Conservation (phyloP, 2,113 vertebrate genomes). For the Odocoileus virginianus region DNA sequence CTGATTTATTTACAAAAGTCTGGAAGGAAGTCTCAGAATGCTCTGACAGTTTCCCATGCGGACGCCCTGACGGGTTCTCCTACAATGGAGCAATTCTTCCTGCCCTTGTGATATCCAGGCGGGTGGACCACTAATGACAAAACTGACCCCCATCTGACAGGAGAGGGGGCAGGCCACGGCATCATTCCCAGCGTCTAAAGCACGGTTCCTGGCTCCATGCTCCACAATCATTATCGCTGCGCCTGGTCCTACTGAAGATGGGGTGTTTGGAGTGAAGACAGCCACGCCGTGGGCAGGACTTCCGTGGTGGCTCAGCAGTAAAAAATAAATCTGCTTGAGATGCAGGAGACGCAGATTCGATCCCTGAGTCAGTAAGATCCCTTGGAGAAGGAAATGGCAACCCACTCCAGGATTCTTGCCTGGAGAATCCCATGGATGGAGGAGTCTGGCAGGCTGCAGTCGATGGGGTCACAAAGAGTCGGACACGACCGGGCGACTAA, state of each 20-base stretch:
- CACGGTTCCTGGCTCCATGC: rapidly evolving
- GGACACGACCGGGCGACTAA: rapidly evolving
- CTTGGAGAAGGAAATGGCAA: not conserved
- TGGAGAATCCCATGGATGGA: not conserved
- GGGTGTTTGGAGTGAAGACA: no score
- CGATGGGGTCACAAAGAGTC: not conserved
- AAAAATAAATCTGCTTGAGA: not conserved
- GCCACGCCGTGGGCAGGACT: rapidly evolving
- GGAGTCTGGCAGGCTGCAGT: not conserved
- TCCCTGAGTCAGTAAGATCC: not conserved
- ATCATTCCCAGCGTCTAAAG: not conserved
- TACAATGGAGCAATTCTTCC: constrained; percentile 63
- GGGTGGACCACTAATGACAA: constrained; percentile 43
- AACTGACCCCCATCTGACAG: constrained; percentile 21
- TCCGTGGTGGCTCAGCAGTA: rapidly evolving
- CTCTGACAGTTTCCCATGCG: constrained; percentile 58
- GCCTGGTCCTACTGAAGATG: rapidly evolving
- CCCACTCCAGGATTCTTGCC: not conserved
- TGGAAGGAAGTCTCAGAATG: constrained; percentile 63
- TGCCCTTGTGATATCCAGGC: constrained; percentile 52
- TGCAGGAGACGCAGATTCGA: not conserved
- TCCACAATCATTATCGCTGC: rapidly evolving
- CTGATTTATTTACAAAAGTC: constrained; percentile 78
- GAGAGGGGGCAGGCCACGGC: constrained; percentile 6
- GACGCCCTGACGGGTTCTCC: constrained; percentile 61